phyloP scores from a whole-genome alignment of 2,888 invertebrate species.

The Horisme vitalbata region DNA sequence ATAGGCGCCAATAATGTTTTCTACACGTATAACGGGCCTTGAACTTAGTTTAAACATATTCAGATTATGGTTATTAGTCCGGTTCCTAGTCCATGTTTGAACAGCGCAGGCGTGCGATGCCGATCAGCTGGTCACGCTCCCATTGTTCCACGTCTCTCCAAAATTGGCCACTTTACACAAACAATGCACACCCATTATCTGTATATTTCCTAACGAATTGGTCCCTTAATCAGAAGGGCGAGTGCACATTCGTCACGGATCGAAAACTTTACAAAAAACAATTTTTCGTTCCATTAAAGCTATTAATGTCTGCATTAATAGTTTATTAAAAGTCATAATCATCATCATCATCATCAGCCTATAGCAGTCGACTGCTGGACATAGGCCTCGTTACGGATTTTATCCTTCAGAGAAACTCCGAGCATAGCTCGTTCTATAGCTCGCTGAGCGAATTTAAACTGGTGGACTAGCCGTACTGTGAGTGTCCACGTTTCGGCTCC shows the following conservation, averaged over 20 bases:
- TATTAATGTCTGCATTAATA: too few species aligned
- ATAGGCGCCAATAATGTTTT: too few species aligned
- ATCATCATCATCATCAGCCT: too few species aligned
- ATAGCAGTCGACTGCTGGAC: too few species aligned
- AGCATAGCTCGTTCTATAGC: too few species aligned
- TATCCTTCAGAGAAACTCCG: too few species aligned
- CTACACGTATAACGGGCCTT: not conserved
- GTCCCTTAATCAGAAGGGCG: constrained; percentile 25
- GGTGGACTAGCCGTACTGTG: too few species aligned
- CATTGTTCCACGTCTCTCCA: constrained; percentile 62
- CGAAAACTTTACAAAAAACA: not conserved
- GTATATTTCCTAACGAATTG: constrained; percentile 43
- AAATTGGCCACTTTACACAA: constrained; percentile 60
- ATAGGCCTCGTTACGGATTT: too few species aligned
- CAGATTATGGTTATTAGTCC: constrained; percentile 52
- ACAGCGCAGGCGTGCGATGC: constrained; percentile 56
- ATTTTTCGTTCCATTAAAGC: too few species aligned
- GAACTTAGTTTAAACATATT: constrained; percentile 47
- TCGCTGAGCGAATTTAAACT: too few species aligned
- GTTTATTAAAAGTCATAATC: too few species aligned
- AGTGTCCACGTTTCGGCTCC: too few species aligned
- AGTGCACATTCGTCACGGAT: constrained; percentile 1
- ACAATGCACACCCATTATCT: constrained; percentile 46
- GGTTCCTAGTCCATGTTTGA: constrained; percentile 47
- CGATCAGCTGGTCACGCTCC: constrained; percentile 71